Evolutionary conservation across 2,797 vertebrate genomes (phyloP).

Genomic region (Cynodonichthys magdalenae): DNA sequence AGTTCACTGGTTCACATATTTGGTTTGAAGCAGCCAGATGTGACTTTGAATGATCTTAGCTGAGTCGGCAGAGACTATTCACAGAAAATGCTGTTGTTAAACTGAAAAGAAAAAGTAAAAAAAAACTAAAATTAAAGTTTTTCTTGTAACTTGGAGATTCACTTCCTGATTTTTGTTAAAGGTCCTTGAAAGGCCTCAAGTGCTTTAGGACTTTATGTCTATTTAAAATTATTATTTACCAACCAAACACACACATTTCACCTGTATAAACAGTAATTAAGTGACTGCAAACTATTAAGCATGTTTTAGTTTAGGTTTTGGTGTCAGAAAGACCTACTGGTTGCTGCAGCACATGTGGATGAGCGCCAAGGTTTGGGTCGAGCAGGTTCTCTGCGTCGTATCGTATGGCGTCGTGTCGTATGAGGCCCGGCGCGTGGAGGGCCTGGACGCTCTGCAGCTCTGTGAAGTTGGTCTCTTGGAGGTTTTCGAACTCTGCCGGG

Average conservation of each 20-base stretch:
- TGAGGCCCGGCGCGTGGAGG: slow-evolving; percentile 88
- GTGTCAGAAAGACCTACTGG: slow-evolving; percentile 67
- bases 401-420: slow-evolving; percentile 88
- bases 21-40: slow-evolving; percentile 9
- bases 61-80: slow-evolving; percentile 13
- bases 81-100: slow-evolving; percentile 16
- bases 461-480: slow-evolving; percentile 92
- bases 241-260: too few species aligned
- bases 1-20: slow-evolving; percentile 29
- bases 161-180: slow-evolving; percentile 56
- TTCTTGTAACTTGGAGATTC: slow-evolving; percentile 52
- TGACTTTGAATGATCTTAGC: background rate
- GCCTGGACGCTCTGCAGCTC: slow-evolving; percentile 96
- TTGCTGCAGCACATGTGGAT: slow-evolving; percentile 78
- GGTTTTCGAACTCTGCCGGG: slow-evolving; percentile 89
- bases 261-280: too few species aligned
- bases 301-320: slow-evolving; percentile 1
- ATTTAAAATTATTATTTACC: too few species aligned
- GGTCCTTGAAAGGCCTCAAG: slow-evolving; percentile 19
- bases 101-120: slow-evolving; percentile 7
- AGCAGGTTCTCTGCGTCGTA: slow-evolving; percentile 91
- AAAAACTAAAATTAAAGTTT: slow-evolving; percentile 5
- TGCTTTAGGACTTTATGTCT: background rate
- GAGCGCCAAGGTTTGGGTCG: slow-evolving; percentile 83
- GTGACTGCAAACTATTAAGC: too few species aligned